Evolutionary conservation across 2,888 invertebrate genomes (phyloP).

Genomic region (Mythimna albipuncta): DNA sequence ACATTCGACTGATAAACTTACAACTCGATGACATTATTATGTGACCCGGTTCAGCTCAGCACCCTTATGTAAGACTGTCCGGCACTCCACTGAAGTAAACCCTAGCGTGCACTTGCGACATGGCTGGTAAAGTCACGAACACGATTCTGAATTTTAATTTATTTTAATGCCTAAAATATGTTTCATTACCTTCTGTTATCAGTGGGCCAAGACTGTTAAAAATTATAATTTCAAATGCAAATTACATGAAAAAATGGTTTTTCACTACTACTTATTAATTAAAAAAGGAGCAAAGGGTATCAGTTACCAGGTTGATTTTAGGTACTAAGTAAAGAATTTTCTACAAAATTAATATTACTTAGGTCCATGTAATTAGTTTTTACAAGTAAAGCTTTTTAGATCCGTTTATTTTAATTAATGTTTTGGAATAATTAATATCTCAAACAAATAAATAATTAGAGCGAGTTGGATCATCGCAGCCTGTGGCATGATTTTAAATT

Average conservation of each 20-base stretch:
- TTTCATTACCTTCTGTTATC: slow-evolving; percentile 37
- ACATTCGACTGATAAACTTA: slow-evolving; percentile 28
- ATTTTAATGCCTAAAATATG: slow-evolving; percentile 34
- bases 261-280: slow-evolving; percentile 1
- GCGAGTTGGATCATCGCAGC: slow-evolving; percentile 3
- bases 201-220: slow-evolving; percentile 7
- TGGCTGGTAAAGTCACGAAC: slow-evolving; percentile 59
- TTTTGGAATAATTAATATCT: neutral
- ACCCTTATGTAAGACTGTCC: slow-evolving; percentile 63
- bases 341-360: neutral
- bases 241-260: neutral
- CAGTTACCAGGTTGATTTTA: neutral
- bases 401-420: neutral
- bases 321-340: neutral
- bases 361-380: neutral
- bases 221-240: slow-evolving; percentile 14
- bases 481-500: neutral
- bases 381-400: neutral
- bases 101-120: slow-evolving; percentile 56
- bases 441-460: neutral
- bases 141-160: slow-evolving; percentile 51
- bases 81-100: slow-evolving; percentile 50
- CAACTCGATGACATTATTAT: slow-evolving; percentile 61
- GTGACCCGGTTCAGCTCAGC: slow-evolving; percentile 62
- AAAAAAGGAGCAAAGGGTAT: neutral